phyloP scores from a whole-genome alignment of 2,888 invertebrate genomes.

The Apoderus coryli region DNA sequence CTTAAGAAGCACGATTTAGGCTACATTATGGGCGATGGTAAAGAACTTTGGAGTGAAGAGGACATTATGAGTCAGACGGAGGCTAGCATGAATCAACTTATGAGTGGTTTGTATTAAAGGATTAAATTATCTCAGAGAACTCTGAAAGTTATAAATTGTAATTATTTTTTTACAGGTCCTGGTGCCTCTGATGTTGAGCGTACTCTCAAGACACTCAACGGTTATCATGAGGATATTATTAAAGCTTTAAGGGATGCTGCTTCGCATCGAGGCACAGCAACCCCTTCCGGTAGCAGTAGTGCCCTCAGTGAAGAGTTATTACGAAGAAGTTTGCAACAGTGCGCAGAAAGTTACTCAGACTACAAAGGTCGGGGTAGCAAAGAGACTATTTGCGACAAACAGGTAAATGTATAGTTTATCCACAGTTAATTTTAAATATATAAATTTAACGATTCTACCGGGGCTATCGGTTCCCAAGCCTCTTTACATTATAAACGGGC shows the following conservation, averaged over 20 bases:
- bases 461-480: too few species aligned
- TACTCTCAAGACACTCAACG: slow-evolving; percentile 68
- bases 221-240: slow-evolving; percentile 84
- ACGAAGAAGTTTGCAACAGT: slow-evolving; percentile 51
- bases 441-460: too few species aligned
- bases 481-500: too few species aligned
- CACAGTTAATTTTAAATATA: background rate
- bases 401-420: slow-evolving; percentile 34
- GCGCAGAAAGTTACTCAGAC: slow-evolving; percentile 40
- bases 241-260: slow-evolving; percentile 80
- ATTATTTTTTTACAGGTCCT: slow-evolving; percentile 20
- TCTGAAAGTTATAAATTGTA: too few species aligned
- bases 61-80: slow-evolving; percentile 34
- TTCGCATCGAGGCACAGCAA: slow-evolving; percentile 42
- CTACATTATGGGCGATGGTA: slow-evolving; percentile 53
- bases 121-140: too few species aligned
- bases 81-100: slow-evolving; percentile 45
- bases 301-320: slow-evolving; percentile 54
- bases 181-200: slow-evolving; percentile 66
- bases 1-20: slow-evolving; percentile 76
- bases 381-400: slow-evolving; percentile 62
- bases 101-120: too few species aligned
- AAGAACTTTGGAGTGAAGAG: slow-evolving; percentile 57
- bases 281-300: slow-evolving; percentile 48
- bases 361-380: slow-evolving; percentile 49